A percentile compares a stretch with the other conserved stretches of the same genome.
Conservation (phyloP, 2,888 invertebrate genomes). For the Brenthis daphne region DNA sequence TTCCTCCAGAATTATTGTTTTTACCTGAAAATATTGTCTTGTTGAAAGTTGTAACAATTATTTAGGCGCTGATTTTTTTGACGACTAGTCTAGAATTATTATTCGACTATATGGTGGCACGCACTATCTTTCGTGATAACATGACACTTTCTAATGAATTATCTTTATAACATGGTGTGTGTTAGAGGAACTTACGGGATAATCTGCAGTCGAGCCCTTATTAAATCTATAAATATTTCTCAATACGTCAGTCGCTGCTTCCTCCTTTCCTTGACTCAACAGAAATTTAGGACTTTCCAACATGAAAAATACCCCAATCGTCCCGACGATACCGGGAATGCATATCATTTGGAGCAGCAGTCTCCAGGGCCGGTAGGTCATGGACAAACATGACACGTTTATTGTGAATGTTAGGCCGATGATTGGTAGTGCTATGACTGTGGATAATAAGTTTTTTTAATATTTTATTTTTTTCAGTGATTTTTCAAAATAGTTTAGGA, state of each 20-base stretch:
- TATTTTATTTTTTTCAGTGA: no score
- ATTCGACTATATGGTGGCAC: no score
- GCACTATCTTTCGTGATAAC: not conserved
- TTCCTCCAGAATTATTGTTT: slow-evolving; percentile 54
- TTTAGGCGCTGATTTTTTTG: not conserved
- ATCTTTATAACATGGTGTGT: no score
- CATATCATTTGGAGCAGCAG: slow-evolving; percentile 85
- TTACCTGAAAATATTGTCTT: slow-evolving; percentile 48
- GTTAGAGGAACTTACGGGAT: slow-evolving; percentile 49
- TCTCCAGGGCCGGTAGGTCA: slow-evolving; percentile 88
- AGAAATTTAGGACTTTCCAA: slow-evolving; percentile 91
- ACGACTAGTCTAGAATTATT: no score
- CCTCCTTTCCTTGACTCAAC: slow-evolving; percentile 81
- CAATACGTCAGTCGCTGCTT: slow-evolving; percentile 77
- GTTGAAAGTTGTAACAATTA: not conserved
- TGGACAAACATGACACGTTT: slow-evolving; percentile 59
- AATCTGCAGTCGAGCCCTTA: slow-evolving; percentile 48
- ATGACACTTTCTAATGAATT: no score
- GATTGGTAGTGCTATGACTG: slow-evolving; percentile 64
- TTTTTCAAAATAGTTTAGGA: no score
- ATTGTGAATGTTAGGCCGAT: slow-evolving; percentile 59
- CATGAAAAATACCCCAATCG: slow-evolving; percentile 76
- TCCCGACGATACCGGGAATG: slow-evolving; percentile 83
- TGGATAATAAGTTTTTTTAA: slow-evolving; percentile 1
- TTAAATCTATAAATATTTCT: slow-evolving; percentile 55